Conservation (phyloP, 2,888 invertebrate species). For the Leucania comma region DNA sequence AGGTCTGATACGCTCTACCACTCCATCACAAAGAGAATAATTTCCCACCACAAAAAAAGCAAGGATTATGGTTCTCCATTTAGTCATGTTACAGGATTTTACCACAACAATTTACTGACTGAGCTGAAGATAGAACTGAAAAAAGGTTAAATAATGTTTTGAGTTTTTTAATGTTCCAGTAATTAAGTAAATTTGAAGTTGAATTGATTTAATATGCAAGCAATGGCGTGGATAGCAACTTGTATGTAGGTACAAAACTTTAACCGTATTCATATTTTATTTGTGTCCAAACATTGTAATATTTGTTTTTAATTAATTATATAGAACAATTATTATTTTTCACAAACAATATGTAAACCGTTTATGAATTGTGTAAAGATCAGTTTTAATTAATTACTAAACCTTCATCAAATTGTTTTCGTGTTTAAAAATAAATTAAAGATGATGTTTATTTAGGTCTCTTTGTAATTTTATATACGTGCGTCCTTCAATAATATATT, state of each 20-base stretch:
- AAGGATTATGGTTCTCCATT: too few species aligned
- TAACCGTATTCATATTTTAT: too few species aligned
- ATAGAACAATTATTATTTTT: conserved; percentile 4
- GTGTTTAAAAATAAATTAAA: conserved; percentile 20
- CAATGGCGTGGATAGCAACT: neutral
- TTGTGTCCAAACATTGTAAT: too few species aligned
- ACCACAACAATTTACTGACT: too few species aligned
- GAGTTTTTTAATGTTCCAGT: neutral
- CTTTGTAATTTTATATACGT: conserved; percentile 9
- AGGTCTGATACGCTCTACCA: too few species aligned
- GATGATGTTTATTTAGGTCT: conserved; percentile 25
- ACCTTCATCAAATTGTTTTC: conserved; percentile 22
- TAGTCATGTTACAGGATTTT: too few species aligned
- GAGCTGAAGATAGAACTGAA: too few species aligned
- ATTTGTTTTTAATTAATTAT: conserved; percentile 21
- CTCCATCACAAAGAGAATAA: too few species aligned
- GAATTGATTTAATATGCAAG: neutral
- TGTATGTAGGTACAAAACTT: neutral
- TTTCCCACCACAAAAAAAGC: too few species aligned
- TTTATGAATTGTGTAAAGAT: conserved; percentile 16
- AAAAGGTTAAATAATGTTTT: too few species aligned
- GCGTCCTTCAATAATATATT: neutral
- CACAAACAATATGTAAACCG: neutral
- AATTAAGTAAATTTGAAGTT: neutral
- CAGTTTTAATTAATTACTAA: conserved; percentile 22